phyloP scores from a whole-genome alignment of 2,797 vertebrate species.

The Chaetodon trifasciatus region DNA sequence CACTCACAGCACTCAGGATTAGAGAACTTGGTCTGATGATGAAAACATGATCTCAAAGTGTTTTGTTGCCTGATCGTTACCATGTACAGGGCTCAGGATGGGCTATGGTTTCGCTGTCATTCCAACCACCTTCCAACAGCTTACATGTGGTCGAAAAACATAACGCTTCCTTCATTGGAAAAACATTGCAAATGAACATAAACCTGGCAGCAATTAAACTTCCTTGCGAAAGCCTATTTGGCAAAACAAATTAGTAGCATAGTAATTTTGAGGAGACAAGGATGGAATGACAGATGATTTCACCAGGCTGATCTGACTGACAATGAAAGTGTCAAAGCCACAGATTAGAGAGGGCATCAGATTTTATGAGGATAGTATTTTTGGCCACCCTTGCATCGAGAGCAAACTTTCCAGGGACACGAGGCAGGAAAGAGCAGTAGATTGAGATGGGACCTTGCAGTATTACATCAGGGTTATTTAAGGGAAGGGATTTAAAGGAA shows the following conservation, averaged over 20 bases:
- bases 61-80: too few species aligned
- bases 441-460: conserved; percentile 52
- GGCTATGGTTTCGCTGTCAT: neutral
- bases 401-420: conserved; percentile 43
- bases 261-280: neutral
- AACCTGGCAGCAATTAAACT: neutral
- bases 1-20: neutral
- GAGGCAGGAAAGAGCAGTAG: conserved; percentile 26
- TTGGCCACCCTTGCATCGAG: conserved; percentile 18
- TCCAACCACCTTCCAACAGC: neutral
- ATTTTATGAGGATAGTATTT: conserved; percentile 49
- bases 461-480: conserved; percentile 50
- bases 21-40: too few species aligned
- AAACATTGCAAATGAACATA: neutral
- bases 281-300: conserved; percentile 1
- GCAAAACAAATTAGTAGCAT: neutral
- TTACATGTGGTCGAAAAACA: neutral
- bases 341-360: conserved; percentile 8
- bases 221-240: neutral
- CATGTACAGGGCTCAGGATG: neutral
- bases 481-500: conserved; percentile 42
- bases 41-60: too few species aligned
- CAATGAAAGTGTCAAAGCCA: conserved; percentile 25
- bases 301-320: conserved; percentile 10
- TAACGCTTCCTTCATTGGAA: neutral